phyloP scores from a whole-genome alignment of 2,797 vertebrate species.

The Alfaro cultratus region DNA sequence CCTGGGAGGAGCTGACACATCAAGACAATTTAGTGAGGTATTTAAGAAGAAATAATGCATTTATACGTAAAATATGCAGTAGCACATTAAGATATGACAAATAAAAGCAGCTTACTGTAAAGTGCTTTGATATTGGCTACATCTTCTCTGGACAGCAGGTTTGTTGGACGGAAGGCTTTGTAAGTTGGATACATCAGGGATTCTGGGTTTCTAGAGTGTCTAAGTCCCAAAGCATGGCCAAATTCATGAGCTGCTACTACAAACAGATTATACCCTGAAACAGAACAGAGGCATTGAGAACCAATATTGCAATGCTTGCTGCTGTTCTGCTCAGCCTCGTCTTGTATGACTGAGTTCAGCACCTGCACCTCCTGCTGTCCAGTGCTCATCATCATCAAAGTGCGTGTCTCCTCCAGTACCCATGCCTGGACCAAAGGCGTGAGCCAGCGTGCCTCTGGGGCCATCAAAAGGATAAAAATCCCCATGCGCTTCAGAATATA shows the following conservation, averaged over 20 bases:
- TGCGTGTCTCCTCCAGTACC: conserved; percentile 82
- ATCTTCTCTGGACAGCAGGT: conserved; percentile 81
- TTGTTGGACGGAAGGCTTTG: conserved; percentile 54
- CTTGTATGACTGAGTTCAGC: conserved; percentile 6
- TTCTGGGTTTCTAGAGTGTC: conserved; percentile 79
- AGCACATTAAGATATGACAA: not conserved
- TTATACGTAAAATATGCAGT: not conserved
- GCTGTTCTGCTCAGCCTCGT: not conserved
- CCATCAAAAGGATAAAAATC: conserved; percentile 84
- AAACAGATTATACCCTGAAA: conserved; percentile 80
- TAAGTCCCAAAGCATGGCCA: conserved; percentile 85
- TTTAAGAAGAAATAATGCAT: not conserved
- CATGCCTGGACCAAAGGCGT: conserved; percentile 79
- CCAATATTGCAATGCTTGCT: not conserved
- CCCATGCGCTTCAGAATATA: conserved; percentile 71
- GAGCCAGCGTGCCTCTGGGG: conserved; percentile 80
- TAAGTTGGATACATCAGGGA: conserved; percentile 86
- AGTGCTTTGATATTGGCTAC: conserved; percentile 79
- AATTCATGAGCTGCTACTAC: conserved; percentile 85
- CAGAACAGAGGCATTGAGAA: conserved; percentile 5
- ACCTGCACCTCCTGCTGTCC: conserved; percentile 76
- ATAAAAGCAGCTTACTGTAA: conserved; percentile 74
- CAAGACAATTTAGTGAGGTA: not conserved
- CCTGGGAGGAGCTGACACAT: conserved; percentile 61
- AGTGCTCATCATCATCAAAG: conserved; percentile 82